Percentiles rank a stretch among this genome's conserved stretches.
phyloP scores from a whole-genome alignment of 2,797 vertebrate genomes.

The Spinus olivaceus region DNA sequence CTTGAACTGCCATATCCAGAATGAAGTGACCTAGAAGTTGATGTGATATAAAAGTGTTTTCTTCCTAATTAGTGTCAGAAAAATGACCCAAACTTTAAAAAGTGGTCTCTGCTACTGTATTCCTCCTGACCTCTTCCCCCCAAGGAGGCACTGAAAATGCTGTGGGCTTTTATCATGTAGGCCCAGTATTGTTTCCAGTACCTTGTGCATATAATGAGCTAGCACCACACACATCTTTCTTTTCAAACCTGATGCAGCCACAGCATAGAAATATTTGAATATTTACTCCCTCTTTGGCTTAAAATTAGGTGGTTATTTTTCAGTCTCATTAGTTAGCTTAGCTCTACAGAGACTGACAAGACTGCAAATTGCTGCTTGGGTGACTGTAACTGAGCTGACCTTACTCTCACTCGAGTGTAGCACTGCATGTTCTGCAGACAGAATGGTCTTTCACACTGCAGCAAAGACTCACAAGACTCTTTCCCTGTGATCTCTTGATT shows the following conservation, averaged over 20 bases:
- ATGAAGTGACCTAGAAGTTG: neutral
- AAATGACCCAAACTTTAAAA: neutral
- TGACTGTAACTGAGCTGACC: neutral
- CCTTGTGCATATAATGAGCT: neutral
- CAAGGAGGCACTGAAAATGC: neutral
- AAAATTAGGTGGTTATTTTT: neutral
- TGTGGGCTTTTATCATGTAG: neutral
- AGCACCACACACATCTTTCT: rapidly evolving
- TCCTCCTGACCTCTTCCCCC: neutral
- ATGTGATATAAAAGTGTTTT: neutral
- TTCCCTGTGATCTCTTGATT: neutral
- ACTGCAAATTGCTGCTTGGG: neutral
- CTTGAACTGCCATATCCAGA: neutral
- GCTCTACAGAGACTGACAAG: neutral
- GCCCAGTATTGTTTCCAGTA: neutral
- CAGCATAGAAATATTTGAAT: neutral
- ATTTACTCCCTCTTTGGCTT: neutral
- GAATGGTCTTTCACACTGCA: neutral
- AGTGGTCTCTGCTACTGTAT: neutral
- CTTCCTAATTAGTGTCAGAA: neutral
- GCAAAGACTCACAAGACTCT: neutral
- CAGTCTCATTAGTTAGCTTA: neutral
- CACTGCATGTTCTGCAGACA: neutral
- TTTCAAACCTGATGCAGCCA: neutral
- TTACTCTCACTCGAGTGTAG: neutral